phyloP scores from a whole-genome alignment of 2,888 invertebrate genomes.

The Ophion obscuratus region DNA sequence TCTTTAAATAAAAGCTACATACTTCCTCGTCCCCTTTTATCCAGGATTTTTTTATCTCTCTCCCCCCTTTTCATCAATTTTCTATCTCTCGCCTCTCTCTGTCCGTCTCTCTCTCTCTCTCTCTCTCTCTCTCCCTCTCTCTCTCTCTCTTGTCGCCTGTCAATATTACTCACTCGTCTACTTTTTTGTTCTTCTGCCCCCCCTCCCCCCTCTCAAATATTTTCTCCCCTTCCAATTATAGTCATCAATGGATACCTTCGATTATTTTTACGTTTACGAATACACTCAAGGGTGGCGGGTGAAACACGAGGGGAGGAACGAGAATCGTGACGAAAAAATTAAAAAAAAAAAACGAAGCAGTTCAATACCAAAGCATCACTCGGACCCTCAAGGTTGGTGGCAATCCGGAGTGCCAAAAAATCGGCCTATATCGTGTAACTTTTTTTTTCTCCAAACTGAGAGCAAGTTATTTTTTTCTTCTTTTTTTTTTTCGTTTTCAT shows the following conservation, averaged over 20 bases:
- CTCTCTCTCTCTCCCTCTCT: neutral
- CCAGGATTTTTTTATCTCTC: conserved; percentile 68
- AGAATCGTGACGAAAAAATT: conserved; percentile 33
- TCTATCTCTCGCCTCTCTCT: conserved; percentile 19
- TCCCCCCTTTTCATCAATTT: conserved; percentile 46
- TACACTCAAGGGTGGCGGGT: conserved; percentile 74
- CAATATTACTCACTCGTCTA: neutral
- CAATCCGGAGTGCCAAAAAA: neutral
- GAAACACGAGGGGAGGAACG: conserved; percentile 66
- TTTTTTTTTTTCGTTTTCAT: neutral
- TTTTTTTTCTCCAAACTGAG: neutral
- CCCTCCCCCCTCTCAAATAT: neutral
- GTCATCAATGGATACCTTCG: conserved; percentile 68
- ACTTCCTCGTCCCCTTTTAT: conserved; percentile 75
- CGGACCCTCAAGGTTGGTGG: neutral
- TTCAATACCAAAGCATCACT: conserved; percentile 32
- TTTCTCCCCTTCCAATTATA: neutral
- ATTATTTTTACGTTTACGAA: conserved; percentile 80
- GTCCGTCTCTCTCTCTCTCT: conserved; percentile 21
- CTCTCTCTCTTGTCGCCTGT: neutral
- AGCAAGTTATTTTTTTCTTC: neutral
- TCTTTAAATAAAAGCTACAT: conserved; percentile 77
- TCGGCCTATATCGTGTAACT: neutral
- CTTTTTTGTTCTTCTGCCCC: neutral
- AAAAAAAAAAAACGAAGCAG: conserved; percentile 19